Percentiles rank a stretch among this genome's conserved stretches.
These are phyloP conservation scores for Lottia gigantea DNA, from an alignment of 2,888 invertebrate species.

Conservation along the genomic window DNA sequence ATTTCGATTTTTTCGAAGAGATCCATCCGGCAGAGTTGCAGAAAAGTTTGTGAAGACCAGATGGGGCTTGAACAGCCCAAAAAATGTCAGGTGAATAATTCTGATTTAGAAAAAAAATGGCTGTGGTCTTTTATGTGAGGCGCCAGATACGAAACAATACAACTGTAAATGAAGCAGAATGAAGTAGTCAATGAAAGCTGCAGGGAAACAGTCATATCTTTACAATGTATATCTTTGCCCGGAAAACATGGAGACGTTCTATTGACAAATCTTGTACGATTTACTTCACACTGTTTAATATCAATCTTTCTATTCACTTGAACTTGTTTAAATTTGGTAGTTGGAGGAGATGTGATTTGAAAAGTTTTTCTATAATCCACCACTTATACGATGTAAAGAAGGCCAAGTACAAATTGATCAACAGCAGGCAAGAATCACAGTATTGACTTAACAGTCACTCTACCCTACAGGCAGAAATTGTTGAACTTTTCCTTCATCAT, in stretches of 20 bases:
- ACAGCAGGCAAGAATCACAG: neutral
- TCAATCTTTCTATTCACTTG: conserved; percentile 7
- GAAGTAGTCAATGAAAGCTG: conserved; percentile 7
- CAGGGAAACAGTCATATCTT: neutral
- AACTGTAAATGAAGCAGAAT: no score
- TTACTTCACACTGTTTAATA: conserved; percentile 1
- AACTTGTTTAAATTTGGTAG: conserved; percentile 9
- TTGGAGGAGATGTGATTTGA: neutral
- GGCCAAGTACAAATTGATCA: neutral
- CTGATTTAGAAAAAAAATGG: no score
- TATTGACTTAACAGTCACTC: neutral
- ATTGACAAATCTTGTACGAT: conserved; percentile 4
- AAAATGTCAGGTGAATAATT: no score
- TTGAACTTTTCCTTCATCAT: neutral
- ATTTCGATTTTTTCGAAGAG: no score
- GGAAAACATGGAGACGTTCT: conserved; percentile 1
- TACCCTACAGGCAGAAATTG: neutral
- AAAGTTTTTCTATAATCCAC: neutral
- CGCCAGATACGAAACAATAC: no score
- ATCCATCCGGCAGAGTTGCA: no score
- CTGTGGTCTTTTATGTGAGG: no score
- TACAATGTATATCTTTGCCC: conserved; percentile 2
- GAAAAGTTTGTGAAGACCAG: no score
- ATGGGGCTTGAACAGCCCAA: no score
- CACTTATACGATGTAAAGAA: neutral